Base-by-base conservation (phyloP, 1,140 invertebrate species). In the Copidosoma floridanum region DNA sequence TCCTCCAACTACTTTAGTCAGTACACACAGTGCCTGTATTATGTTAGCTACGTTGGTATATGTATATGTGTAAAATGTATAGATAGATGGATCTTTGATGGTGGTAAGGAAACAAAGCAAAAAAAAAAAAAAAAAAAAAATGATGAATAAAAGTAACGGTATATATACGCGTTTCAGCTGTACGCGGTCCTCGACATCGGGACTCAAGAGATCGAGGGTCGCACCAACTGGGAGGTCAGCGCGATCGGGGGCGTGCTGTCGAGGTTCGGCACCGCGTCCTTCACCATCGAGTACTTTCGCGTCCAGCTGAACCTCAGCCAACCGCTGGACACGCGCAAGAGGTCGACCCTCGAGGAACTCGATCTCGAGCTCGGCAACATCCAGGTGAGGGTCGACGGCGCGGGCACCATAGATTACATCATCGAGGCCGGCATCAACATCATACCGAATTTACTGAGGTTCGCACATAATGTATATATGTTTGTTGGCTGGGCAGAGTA, bases 331-430 rank as follows among this genome's bases (percentile, higher is more conserved):
- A 89, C 88, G 0, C 81, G 90, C 46, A 86, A 91, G 61, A 84
- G 82, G 14, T 86, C 89, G 1, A 76, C 81, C 59, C 82, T 93
- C 10, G 85, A 88, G 67, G 85, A 89, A 53, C 78, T 93, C 11
- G 84, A 92, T 66, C 75, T 94, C 14, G 89, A 90, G 76, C 72
- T 94, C 65, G 92, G 92, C 16, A 93, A 93, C 70, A 91, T 93
- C 64, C 90, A 92, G 76, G 81, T 90, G 0, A 68, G 78, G 29
- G 69, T 78, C 48, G 76, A 92, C 65, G 92, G 92, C 4, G 87
- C 89, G 0, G 91, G 91, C 35, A 92, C 90, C 0, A 43, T 91
- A 14, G 91, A 94, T 75, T 93, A 93, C 71, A 65, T 89, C 4
- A 79, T 91, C 41, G 91, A 94, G 78, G 86, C 89, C 55, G 82